A percentile compares a stretch with the other conserved stretches of the same genome.
Evolutionary conservation across 2,888 invertebrate species (phyloP).

Genomic region (Pristionchus exspectatus): DNA sequence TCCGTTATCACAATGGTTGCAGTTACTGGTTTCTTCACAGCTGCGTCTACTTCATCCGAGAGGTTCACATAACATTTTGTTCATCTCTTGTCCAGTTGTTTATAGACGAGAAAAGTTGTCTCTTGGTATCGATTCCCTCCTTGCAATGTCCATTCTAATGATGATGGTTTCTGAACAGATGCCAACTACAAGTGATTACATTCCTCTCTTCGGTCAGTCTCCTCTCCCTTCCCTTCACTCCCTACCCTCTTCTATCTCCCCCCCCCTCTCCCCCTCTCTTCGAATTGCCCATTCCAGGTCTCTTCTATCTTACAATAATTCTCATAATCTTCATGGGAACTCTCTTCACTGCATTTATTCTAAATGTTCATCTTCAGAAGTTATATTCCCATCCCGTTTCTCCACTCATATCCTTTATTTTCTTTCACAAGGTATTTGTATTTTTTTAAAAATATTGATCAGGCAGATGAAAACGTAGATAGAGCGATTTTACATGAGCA

Average conservation of each 20-base stretch:
- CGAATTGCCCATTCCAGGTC: constrained; percentile 57
- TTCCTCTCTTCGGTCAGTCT: constrained; percentile 73
- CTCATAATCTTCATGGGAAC: constrained; percentile 78
- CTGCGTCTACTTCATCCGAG: constrained; percentile 80
- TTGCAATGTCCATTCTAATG: constrained; percentile 79
- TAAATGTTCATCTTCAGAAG: constrained; percentile 78
- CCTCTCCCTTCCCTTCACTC: neutral
- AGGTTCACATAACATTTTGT: constrained; percentile 55
- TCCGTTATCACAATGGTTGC: constrained; percentile 80
- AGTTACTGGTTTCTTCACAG: constrained; percentile 80
- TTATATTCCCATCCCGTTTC: constrained; percentile 76
- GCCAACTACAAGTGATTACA: constrained; percentile 80
- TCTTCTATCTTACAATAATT: constrained; percentile 77
- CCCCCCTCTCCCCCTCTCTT: too few relatives aligned
- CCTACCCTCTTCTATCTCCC: neutral
- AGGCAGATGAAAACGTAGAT: too few relatives aligned
- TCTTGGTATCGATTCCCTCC: constrained; percentile 72
- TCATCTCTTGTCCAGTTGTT: neutral
- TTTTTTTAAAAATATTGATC: too few relatives aligned
- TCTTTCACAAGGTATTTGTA: constrained; percentile 72
- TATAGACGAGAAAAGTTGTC: constrained; percentile 74
- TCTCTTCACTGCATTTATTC: constrained; percentile 77
- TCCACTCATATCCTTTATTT: constrained; percentile 74
- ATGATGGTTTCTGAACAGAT: constrained; percentile 81
- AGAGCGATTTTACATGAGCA: too few relatives aligned